Evolutionary conservation across 1,140 invertebrate genomes (phyloP).

Genomic region (Zaprionus inermis): DNA sequence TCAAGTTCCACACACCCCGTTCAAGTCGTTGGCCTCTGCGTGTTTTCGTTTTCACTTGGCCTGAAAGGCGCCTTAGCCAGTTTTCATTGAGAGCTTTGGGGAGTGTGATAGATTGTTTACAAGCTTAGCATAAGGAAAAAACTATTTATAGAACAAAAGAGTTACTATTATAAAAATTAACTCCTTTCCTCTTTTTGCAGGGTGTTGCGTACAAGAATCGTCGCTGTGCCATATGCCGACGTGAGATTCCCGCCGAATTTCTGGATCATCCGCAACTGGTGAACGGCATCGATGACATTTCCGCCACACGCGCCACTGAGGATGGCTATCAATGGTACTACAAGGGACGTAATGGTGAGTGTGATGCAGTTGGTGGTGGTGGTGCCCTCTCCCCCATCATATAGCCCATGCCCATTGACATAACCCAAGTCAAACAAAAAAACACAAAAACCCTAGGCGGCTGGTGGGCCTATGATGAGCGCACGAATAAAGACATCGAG

Average conservation of each 20-base stretch:
- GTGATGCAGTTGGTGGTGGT: conserved; percentile 49
- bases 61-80: conserved; percentile 19
- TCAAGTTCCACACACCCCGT: too few relatives aligned
- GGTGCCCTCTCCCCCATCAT: conserved; percentile 8
- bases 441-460: conserved; percentile 85
- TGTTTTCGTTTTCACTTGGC: background rate
- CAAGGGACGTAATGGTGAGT: conserved; percentile 94
- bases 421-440: conserved; percentile 45
- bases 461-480: conserved; percentile 95
- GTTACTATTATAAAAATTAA: too few relatives aligned
- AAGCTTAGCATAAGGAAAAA: background rate
- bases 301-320: conserved; percentile 85
- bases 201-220: conserved; percentile 94
- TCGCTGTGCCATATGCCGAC: conserved; percentile 93
- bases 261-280: conserved; percentile 93
- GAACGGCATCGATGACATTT: conserved; percentile 85
- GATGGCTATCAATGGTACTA: conserved; percentile 97
- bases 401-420: conserved; percentile 40
- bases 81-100: conserved; percentile 12
- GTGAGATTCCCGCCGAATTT: conserved; percentile 92
- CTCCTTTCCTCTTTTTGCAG: conserved; percentile 64
- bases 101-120: background rate
- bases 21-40: conserved; percentile 23
- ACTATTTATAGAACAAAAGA: background rate
- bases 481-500: conserved; percentile 91